Conservation (phyloP, 2,113 vertebrate genomes). For the Trematocara nigrifrons region DNA sequence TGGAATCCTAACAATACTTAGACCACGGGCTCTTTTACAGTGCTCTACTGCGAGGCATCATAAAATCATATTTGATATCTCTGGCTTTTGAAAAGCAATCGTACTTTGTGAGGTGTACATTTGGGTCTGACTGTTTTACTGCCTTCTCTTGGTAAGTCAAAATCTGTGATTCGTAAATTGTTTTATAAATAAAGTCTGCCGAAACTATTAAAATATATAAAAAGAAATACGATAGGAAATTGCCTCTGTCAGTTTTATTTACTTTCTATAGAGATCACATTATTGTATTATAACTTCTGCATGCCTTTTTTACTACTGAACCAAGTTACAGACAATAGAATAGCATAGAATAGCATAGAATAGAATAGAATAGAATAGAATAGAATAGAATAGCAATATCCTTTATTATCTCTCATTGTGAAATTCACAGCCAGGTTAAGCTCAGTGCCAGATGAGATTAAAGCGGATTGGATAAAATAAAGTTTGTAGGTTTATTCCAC, state of each 20-base stretch:
- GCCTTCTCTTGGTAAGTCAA: not conserved
- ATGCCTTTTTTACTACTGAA: not conserved
- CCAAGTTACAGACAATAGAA: not conserved
- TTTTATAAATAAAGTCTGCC: not conserved
- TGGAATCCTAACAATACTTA: conserved; percentile 36
- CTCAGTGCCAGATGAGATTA: not conserved
- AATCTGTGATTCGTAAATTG: not conserved
- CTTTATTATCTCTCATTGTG: not conserved
- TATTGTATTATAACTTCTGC: not conserved
- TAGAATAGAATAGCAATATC: not conserved
- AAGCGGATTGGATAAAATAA: accelerated
- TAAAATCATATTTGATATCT: not conserved
- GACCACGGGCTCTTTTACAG: not conserved
- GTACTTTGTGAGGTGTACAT: not conserved
- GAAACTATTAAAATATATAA: not conserved
- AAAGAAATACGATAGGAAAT: not conserved
- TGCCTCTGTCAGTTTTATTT: not conserved
- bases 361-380: not conserved
- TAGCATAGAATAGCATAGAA: not conserved
- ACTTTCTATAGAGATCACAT: not conserved
- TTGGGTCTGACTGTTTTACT: not conserved
- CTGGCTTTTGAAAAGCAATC: not conserved
- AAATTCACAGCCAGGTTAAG: not conserved
- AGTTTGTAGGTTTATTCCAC: not conserved
- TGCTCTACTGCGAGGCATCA: not conserved